A percentile compares a stretch with the other conserved stretches of the same genome.
Evolutionary conservation across 2,888 invertebrate species (phyloP).

Genomic region (Autographa pulchrina): DNA sequence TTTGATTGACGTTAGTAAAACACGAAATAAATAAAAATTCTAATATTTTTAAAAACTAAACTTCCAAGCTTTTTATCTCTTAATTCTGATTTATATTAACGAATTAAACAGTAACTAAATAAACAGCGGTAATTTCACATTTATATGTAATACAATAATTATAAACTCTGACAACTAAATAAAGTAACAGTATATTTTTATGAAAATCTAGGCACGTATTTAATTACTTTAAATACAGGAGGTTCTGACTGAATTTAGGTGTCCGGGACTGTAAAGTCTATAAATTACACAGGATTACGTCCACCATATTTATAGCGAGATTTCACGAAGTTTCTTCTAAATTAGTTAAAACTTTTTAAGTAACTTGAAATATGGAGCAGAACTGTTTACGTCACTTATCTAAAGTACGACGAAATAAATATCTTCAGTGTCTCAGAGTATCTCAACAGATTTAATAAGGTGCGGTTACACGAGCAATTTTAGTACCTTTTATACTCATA

Average conservation of each 20-base stretch:
- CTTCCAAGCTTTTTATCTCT: too few relatives aligned
- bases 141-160: too few relatives aligned
- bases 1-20: too few relatives aligned
- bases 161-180: too few relatives aligned
- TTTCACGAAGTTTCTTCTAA: conserved; percentile 4
- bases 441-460: conserved; percentile 53
- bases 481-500: neutral
- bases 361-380: conserved; percentile 7
- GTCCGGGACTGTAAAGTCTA: neutral
- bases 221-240: too few relatives aligned
- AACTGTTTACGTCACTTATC: conserved; percentile 23
- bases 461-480: neutral
- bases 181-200: too few relatives aligned
- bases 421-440: conserved; percentile 33
- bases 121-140: too few relatives aligned
- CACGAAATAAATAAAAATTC: too few relatives aligned
- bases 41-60: too few relatives aligned
- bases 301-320: conserved; percentile 5
- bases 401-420: conserved; percentile 48
- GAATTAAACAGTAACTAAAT: too few relatives aligned
- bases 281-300: conserved; percentile 1
- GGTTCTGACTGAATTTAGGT: neutral
- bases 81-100: too few relatives aligned
- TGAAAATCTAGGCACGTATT: too few relatives aligned
- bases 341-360: conserved; percentile 7